A percentile compares a stretch with the other conserved stretches of the same genome.
Conservation (phyloP, 2,113 vertebrate species). For the Eolophus roseicapilla region DNA sequence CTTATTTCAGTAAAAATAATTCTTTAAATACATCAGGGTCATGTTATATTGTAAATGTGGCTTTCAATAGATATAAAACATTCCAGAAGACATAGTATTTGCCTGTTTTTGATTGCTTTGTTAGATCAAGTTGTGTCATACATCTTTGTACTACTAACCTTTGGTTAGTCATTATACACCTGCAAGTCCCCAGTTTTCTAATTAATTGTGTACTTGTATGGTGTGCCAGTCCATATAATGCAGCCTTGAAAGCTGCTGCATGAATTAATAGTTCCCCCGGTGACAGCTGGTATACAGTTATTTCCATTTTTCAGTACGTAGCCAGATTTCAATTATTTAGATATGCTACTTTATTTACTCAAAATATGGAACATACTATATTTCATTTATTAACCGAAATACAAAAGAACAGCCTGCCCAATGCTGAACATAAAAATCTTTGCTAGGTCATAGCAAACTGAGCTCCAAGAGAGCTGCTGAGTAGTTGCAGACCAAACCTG, state of each 20-base stretch:
- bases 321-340: neutral
- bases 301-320: conserved; percentile 13
- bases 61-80: neutral
- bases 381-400: conserved; percentile 26
- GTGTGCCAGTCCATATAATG: neutral
- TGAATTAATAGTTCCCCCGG: conserved; percentile 55
- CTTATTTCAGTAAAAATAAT: neutral
- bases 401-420: neutral
- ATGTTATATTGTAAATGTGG: conserved; percentile 23
- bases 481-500: neutral
- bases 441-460: neutral
- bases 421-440: neutral
- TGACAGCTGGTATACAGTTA: conserved; percentile 22
- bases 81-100: neutral
- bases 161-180: neutral
- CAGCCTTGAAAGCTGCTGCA: neutral
- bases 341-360: neutral
- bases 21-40: neutral
- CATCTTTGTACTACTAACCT: neutral
- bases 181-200: neutral
- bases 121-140: neutral
- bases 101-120: neutral
- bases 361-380: neutral
- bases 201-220: neutral
- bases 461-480: neutral